Base-by-base conservation (phyloP, 2,113 vertebrate species). In the Guaruba guarouba region DNA sequence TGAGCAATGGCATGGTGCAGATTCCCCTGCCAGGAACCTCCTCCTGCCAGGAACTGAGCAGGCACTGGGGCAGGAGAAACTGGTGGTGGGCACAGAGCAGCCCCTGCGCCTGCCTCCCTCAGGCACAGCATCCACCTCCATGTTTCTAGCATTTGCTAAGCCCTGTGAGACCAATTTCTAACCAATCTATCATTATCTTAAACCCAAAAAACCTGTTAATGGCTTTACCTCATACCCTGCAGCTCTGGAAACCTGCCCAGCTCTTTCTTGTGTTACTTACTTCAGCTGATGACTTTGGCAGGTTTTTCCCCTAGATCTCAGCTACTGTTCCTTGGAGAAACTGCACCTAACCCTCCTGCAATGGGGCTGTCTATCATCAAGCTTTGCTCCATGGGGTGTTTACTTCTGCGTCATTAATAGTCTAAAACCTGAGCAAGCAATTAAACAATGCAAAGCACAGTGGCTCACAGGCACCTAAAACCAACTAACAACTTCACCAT, bases 241-340 rank as follows among this genome's bases (percentile, higher is more conserved):
- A 93, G 84, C 85, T 83, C 79, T 96, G 95, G 95, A 92, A 94
- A 61, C 20, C 17, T 74, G 88, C 90, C 95, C 64, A 12, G 79
- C 71, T 92, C 43, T 85, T 95, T 95, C 95, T 95, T 94, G 75
- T 80, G 78, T 96, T 96, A 90, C 96, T 94, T 95, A 94, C 91
- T 95, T 96, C 89, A 96, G 94, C 76, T 90, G 93, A 94, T 95
- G 85, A 64, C 74, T 95, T 94, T 94, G 90, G 94, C 96, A 94
- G 93, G 29, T 68, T 89, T 83, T 94, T 9, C 27, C 46, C n/a
- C n/a, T 27, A 70, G 61, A 77, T 37, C 51, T 83, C 84, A 86
- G 83, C 86, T 96, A 93, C 94, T 43, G 67, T 85, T 91, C 54
- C 67, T 76, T 74, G 63, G n/a, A 82, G 41, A 70, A 95, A 74